Evolutionary conservation across 1,140 invertebrate genomes (phyloP), one percentile per base, ranked within the genome.

Genomic region (Heliconius melpomene): DNA sequence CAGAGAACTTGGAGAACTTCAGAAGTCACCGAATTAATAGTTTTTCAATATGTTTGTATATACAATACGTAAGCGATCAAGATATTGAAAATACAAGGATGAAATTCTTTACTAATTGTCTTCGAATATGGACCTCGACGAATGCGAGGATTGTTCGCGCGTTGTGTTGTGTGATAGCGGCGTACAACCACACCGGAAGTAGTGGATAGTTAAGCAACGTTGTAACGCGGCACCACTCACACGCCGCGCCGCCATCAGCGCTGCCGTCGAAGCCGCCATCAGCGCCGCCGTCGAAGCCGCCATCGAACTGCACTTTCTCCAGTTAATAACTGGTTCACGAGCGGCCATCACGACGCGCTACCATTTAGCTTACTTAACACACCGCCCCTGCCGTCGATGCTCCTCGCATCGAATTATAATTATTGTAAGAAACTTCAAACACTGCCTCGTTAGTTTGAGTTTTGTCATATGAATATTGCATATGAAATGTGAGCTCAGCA

Each of bases 301-400:
- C 74, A 84, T 83, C 80, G 83, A 87, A 83, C 85, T 76, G 77
- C 81, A 83, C 84, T 88, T 88, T 87, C 87, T 78, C 84, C 83
- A 79, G 75, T 80, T 82, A 87, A 84, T 85, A 83, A 84, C 83
- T 85, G 83, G 86, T 86, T 83, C 82, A 84, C 82, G 82, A 80
- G 75, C 73, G 76, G 50, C 76, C 82, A 80, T 79, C 81, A 82
- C 82, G 84, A 78, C 82, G 80, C 79, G 72, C 81, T 79, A 80
- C 80, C 75, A 79, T 79, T 79, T 79, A 79, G 78, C 74, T 71
- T 72, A 78, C 77, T 78, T 78, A 72, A 77, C 77, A 57, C 54
- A n/a, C 72, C 60, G 26, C 60, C 2, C 13, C 54, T n/a, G 23
- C n/a, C 2, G 11, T 66, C 6, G 54, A 57, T 13, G 11, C 9